Conservation (phyloP, 1,140 invertebrate species). For the Zaprionus taronus region DNA sequence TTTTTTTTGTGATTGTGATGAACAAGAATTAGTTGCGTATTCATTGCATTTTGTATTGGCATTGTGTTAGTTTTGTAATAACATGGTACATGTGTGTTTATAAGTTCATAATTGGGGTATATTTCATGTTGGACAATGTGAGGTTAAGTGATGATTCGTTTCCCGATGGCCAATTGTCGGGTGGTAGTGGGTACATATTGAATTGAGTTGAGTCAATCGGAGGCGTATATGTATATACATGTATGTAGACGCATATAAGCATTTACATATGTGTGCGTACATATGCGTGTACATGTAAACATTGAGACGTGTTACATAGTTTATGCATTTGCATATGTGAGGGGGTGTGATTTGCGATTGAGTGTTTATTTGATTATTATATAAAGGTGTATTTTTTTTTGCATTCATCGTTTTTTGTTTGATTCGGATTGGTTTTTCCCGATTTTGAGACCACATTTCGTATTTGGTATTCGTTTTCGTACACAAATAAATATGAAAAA, state of each 20-base stretch:
- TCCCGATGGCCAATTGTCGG: conserved; percentile 41
- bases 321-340: conserved; percentile 66
- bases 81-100: conserved; percentile 31
- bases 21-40: conserved; percentile 36
- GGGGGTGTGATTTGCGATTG: conserved; percentile 58
- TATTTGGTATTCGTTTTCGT: conserved; percentile 81
- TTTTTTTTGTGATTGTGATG: conserved; percentile 38
- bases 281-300: conserved; percentile 48
- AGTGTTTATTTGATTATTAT: conserved; percentile 68
- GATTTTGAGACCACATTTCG: conserved; percentile 83
- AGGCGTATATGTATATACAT: conserved; percentile 44
- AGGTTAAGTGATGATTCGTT: conserved; percentile 26
- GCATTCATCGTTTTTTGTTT: conserved; percentile 76
- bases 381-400: conserved; percentile 51
- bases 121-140: conserved; percentile 37
- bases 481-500: conserved; percentile 84
- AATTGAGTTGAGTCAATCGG: conserved; percentile 21
- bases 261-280: conserved; percentile 32
- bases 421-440: conserved; percentile 77
- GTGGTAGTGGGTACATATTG: conserved; percentile 16
- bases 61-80: conserved; percentile 37
- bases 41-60: conserved; percentile 42
- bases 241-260: conserved; percentile 32
- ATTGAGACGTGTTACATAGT: conserved; percentile 58
- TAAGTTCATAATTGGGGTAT: conserved; percentile 10